These are phyloP conservation scores for Procambarus clarkii DNA, from an alignment of 1,140 invertebrate species.

Conservation along the genomic window DNA sequence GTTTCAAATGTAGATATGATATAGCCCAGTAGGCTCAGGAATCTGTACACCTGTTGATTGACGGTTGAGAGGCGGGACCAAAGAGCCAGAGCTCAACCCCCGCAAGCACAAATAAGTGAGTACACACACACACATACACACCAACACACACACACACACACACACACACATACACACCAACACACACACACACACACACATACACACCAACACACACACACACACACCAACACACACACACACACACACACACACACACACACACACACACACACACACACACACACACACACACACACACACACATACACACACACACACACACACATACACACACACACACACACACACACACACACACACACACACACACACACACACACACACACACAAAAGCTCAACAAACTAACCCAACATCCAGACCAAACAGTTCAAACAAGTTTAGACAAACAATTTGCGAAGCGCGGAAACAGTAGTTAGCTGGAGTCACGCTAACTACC, in stretches of 20 bases:
- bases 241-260: background rate
- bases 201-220: conserved; percentile 20
- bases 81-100: too few species aligned
- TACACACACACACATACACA: background rate
- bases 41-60: too few species aligned
- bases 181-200: conserved; percentile 12
- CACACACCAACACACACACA: background rate
- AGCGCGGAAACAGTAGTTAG: too few species aligned
- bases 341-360: conserved; percentile 20
- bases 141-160: background rate
- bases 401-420: too few species aligned
- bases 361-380: background rate
- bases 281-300: background rate
- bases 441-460: too few species aligned
- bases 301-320: background rate
- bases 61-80: too few species aligned
- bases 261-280: background rate
- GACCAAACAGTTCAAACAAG: too few species aligned
- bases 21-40: too few species aligned
- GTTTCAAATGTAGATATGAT: too few species aligned
- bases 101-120: too few species aligned
- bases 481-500: too few species aligned
- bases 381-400: too few species aligned
- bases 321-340: conserved; percentile 1
- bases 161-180: background rate